These are phyloP conservation scores for Orius insidiosus DNA, from an alignment of 1,140 invertebrate genomes.

Conservation along the genomic window DNA sequence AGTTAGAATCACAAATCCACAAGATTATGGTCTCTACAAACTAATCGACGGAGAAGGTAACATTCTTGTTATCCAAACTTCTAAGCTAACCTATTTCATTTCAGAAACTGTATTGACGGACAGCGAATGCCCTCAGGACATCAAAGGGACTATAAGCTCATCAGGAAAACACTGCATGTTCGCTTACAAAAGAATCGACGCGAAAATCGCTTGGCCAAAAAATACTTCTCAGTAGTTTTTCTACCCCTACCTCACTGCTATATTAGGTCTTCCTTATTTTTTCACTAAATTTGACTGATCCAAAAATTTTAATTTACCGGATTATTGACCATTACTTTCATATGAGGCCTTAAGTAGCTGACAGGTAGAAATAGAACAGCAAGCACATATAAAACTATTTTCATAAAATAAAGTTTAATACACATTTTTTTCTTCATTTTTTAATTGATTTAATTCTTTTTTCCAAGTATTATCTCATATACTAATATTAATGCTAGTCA, in stretches of 20 bases:
- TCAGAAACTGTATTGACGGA: conserved; percentile 75
- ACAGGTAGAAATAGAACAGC: not conserved
- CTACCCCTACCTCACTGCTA: conserved; percentile 7
- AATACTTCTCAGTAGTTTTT: conserved; percentile 25
- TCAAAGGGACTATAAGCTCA: conserved; percentile 43
- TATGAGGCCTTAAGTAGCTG: conserved; percentile 11
- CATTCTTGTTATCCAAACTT: conserved; percentile 10
- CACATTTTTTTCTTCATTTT: no score
- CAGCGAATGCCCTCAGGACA: conserved; percentile 75
- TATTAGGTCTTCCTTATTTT: not conserved
- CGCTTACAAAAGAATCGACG: conserved; percentile 86
- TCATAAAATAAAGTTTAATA: no score
- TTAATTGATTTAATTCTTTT: no score
- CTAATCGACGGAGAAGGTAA: conserved; percentile 75
- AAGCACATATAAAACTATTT: no score
- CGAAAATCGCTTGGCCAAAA: conserved; percentile 90
- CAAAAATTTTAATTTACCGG: not conserved
- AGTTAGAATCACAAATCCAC: conserved; percentile 82
- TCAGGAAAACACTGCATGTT: conserved; percentile 69
- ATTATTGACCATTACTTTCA: not conserved
- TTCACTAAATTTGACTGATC: conserved; percentile 1
- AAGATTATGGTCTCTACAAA: conserved; percentile 89
- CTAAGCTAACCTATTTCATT: conserved; percentile 1
- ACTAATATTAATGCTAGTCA: conserved; percentile 12
- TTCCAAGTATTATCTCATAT: not conserved